Conservation (phyloP, 2,797 vertebrate species). For the Halcyon leucocephala region DNA sequence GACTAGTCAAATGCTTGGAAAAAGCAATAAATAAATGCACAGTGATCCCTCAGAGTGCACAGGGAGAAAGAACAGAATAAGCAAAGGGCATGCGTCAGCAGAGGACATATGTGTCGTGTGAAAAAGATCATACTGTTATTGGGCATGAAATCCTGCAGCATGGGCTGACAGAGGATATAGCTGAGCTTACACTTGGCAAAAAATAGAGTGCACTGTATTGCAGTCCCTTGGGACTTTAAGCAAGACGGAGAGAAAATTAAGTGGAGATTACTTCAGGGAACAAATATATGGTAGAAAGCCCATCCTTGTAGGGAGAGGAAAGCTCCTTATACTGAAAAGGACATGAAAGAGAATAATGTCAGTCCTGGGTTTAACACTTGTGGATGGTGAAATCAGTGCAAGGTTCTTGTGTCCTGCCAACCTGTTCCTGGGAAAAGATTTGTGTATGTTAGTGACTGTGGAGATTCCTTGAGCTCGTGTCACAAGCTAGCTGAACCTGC, state of each 20-base stretch:
- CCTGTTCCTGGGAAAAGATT: not conserved
- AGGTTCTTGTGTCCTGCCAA: not conserved
- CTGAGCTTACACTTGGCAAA: not conserved
- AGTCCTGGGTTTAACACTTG: not conserved
- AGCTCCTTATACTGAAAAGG: not conserved
- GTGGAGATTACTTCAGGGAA: not conserved
- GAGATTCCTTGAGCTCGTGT: not conserved
- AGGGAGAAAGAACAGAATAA: not conserved
- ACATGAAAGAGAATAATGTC: not conserved
- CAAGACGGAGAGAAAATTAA: not conserved
- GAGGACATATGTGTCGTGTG: not conserved
- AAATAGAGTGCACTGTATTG: not conserved
- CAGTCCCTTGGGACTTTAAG: not conserved
- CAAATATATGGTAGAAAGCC: not conserved
- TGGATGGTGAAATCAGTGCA: not conserved
- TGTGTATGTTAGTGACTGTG: not conserved
- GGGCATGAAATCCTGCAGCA: not conserved
- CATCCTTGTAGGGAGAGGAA: not conserved
- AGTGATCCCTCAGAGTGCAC: not conserved
- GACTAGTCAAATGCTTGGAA: not conserved
- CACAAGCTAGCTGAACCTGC: not conserved
- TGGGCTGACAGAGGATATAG: not conserved
- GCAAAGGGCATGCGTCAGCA: not conserved
- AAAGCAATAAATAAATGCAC: not conserved
- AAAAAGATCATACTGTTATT: not conserved